Base-by-base conservation (phyloP, 2,797 vertebrate species). In the Leucoraja ocellata region DNA sequence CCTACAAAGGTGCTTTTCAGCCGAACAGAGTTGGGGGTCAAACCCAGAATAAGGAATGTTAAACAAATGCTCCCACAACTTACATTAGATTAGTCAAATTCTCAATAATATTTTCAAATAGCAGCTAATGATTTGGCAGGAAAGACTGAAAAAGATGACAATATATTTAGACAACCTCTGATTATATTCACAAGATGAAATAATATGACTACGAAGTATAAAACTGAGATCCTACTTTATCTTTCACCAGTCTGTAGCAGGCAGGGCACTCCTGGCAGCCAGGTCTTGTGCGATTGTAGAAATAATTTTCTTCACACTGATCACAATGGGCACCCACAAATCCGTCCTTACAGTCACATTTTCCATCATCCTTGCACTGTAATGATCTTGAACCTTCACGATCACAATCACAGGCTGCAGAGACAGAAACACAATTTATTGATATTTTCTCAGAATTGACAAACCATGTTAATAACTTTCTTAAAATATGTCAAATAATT, bases 221-320 rank as follows among this genome's bases (percentile, higher is more conserved):
- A 16, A 65, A 65, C 32, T 68, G 16, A 54, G 13, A 46, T 14
- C 54, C n/a, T 79, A 99, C 99, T 98, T 99, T 99, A 94, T 99
- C 98, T 93, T 98, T 97, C 81, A 99, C 98, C 73, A 99, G 95
- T 61, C 98, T 95, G 95, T 99, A 99, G 94, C 99, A 99, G 86
- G 98, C 97, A 0, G 99, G 99, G 83, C 99, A 99, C 94, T 99
- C 98, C 95, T 99, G 98, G 95, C 99, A 99, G 91, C 98, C 98
- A 0, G 98, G 98, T 46, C 96, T 96, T 0, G 98, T 97, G 93
- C 98, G 98, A 95, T 99, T 99, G 96, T 99, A 99, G 97, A 99
- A 99, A 94, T 98, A 99, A 94, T 99, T 99, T 95, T 99, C 99
- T 94, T 99, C 98, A 1, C 99, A 99, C 95, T 99, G 98, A 95